Percentiles rank a stretch among this genome's conserved stretches.
phyloP scores from a whole-genome alignment of 2,797 vertebrate genomes.

The Halcyon chelicuti region DNA sequence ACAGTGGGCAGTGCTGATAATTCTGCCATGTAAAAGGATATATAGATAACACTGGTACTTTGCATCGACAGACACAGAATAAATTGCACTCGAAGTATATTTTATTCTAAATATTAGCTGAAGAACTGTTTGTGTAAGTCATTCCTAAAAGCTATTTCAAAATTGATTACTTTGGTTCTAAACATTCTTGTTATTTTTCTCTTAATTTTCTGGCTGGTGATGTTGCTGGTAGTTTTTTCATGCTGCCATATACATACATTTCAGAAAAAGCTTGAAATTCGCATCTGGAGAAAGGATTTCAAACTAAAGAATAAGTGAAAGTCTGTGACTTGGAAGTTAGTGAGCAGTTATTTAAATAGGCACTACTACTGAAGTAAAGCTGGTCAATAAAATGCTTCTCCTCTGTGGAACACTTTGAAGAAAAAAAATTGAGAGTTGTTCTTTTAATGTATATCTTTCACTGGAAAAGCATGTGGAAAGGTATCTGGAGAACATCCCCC shows the following conservation, averaged over 20 bases:
- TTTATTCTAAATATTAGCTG: background rate
- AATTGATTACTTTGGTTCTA: background rate
- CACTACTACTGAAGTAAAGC: background rate
- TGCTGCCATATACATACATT: background rate
- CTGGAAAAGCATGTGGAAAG: background rate
- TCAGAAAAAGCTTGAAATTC: background rate
- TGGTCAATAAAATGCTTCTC: background rate
- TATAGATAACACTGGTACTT: background rate
- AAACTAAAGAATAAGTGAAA: background rate
- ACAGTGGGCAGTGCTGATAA: background rate
- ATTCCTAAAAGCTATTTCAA: background rate
- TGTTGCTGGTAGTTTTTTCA: background rate
- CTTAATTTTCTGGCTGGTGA: background rate
- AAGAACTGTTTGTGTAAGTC: background rate
- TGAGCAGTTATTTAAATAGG: background rate
- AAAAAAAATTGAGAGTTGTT: background rate
- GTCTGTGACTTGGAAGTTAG: background rate
- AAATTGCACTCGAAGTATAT: background rate
- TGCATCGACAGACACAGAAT: background rate
- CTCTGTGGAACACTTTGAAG: background rate
- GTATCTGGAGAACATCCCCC: background rate
- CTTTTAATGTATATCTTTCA: background rate
- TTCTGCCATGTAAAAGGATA: background rate
- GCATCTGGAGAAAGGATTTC: background rate
- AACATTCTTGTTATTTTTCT: background rate